These are phyloP conservation scores for Isoperla grammatica DNA, from an alignment of 2,888 invertebrate species.

Conservation along the genomic window DNA sequence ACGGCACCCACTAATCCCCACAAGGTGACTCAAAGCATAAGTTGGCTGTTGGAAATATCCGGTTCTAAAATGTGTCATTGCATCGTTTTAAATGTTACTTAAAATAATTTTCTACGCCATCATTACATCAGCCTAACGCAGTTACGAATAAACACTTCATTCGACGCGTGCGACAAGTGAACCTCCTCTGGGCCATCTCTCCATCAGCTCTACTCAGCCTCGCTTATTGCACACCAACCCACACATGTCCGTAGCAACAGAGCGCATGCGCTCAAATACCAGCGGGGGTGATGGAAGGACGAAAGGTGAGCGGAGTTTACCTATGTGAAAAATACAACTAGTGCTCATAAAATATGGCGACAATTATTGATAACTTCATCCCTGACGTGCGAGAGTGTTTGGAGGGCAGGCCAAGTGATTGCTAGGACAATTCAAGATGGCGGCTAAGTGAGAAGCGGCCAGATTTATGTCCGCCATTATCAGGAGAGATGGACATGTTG, in stretches of 20 bases:
- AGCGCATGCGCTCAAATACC: neutral
- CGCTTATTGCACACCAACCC: no score
- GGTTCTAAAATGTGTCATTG: no score
- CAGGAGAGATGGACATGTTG: constrained; percentile 28
- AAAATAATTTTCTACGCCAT: no score
- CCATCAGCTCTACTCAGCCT: no score
- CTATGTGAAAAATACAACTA: constrained; percentile 21
- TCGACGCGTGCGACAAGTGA: no score
- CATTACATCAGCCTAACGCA: no score
- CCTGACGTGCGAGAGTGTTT: constrained; percentile 20
- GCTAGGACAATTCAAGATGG: neutral
- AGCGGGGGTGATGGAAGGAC: neutral
- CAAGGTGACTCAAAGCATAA: no score
- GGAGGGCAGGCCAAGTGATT: neutral
- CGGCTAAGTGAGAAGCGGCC: constrained; percentile 17
- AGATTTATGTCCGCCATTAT: constrained; percentile 29
- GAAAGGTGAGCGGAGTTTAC: neutral
- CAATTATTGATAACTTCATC: constrained; percentile 27
- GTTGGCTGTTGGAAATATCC: no score
- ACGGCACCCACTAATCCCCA: no score
- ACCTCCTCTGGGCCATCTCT: no score
- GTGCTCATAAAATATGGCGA: constrained; percentile 21
- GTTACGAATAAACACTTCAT: no score
- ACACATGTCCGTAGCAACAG: neutral
- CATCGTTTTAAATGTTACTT: no score